Base-by-base conservation (phyloP, 1,140 invertebrate species). In the Cydia splendana region DNA sequence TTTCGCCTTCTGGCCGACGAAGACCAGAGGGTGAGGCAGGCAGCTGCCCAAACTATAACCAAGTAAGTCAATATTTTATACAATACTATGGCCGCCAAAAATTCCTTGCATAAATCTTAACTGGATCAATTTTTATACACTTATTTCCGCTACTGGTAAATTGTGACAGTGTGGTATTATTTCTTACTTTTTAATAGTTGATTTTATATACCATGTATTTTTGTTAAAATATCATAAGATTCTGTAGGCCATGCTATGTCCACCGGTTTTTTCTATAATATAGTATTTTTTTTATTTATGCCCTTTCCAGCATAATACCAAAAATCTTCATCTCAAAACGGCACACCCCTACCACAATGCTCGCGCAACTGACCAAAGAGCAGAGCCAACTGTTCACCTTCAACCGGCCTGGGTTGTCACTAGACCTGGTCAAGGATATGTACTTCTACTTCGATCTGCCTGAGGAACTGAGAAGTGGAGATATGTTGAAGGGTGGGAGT, bases 11-110 rank as follows among this genome's bases (percentile, higher is more conserved):
- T 98, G 3, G 94, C 94, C 13, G 97, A 98, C 93, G 95, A 96
- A 81, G 97, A 98, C 89, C 94, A 95, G 74, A 94, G 97, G 89
- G 97, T 98, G 7, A 92, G 97, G 75, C 94, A 95, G 81, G 95
- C 97, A 15, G 95, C 97, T 4, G 94, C 96, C 9, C 89, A 93
- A 62, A 94, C 96, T 18, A 94, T 98, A 81, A 91, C 95, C 18
- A 96, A 94, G 97, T 98, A 94, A 83, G 84, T 67, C 28, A 1
- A 38, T 38, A 38, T 2, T n/a, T n/a, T n/a, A n/a, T n/a, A n/a
- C n/a, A n/a, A n/a, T n/a, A n/a, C n/a, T n/a, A n/a, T n/a, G n/a
- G n/a, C n/a, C n/a, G n/a, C n/a, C n/a, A n/a, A n/a, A n/a, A n/a
- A n/a, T n/a, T n/a, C n/a, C n/a, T n/a, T n/a, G n/a, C n/a, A n/a